phyloP scores from a whole-genome alignment of 2,888 invertebrate genomes.

The Chalcosyrphus nemorum region DNA sequence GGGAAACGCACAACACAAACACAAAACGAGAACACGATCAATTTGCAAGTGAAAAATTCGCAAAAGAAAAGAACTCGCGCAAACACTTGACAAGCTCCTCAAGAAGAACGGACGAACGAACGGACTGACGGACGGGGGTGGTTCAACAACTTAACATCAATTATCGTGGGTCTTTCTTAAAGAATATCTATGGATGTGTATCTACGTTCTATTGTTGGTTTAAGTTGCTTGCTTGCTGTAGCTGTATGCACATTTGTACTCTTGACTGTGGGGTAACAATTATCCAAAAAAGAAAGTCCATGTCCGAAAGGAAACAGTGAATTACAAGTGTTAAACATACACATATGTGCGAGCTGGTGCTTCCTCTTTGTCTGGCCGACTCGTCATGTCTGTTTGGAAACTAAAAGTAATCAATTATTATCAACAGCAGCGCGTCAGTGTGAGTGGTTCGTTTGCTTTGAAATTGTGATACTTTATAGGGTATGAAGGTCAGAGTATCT shows the following conservation, averaged over 20 bases:
- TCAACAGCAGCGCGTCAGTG: neutral
- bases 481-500: neutral
- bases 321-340: constrained; percentile 35
- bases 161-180: constrained; percentile 49
- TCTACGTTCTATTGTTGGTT: constrained; percentile 47
- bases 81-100: constrained; percentile 46
- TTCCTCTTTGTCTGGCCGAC: neutral
- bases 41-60: constrained; percentile 63
- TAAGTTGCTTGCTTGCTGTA: constrained; percentile 8
- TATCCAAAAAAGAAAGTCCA: constrained; percentile 20
- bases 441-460: neutral
- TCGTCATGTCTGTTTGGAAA: neutral
- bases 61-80: neutral
- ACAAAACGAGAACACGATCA: constrained; percentile 52
- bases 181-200: neutral
- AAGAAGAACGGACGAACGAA: neutral
- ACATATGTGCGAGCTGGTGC: neutral
- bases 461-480: neutral
- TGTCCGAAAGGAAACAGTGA: constrained; percentile 41
- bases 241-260: neutral
- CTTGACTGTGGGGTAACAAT: constrained; percentile 24
- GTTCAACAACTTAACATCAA: constrained; percentile 47
- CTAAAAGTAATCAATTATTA: neutral
- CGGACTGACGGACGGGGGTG: neutral
- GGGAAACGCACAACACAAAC: constrained; percentile 23